Percentiles rank a stretch among this genome's conserved stretches.
These are phyloP conservation scores for Gasterosteus nipponicus DNA, from an alignment of 2,113 vertebrate genomes.

Conservation along the genomic window DNA sequence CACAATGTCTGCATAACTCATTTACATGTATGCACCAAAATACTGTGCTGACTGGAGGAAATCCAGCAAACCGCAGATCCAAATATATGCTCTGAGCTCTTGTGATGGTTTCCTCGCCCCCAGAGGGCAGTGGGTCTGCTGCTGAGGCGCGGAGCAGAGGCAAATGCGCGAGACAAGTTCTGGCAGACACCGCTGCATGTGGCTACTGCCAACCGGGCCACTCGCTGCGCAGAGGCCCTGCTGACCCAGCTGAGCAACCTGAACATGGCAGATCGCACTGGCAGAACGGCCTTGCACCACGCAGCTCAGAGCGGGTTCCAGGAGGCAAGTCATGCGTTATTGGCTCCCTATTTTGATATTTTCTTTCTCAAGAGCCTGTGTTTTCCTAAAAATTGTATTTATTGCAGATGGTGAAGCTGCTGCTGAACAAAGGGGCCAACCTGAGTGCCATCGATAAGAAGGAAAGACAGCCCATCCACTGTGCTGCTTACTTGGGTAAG, in stretches of 20 bases:
- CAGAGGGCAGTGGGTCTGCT: conserved; percentile 93
- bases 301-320: conserved; percentile 93
- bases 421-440: conserved; percentile 94
- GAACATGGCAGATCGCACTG: conserved; percentile 91
- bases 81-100: conserved; percentile 14
- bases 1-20: background rate
- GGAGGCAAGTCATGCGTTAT: conserved; percentile 80
- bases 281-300: conserved; percentile 94
- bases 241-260: conserved; percentile 89
- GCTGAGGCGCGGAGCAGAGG: conserved; percentile 91
- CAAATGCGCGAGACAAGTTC: conserved; percentile 93
- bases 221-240: conserved; percentile 92
- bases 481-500: conserved; percentile 93
- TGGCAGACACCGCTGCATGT: conserved; percentile 97
- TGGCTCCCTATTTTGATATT: background rate
- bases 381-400: background rate
- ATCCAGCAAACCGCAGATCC: conserved; percentile 13
- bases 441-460: conserved; percentile 94
- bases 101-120: conserved; percentile 6
- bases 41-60: conserved; percentile 16
- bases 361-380: background rate
- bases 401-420: conserved; percentile 91
- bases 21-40: conserved; percentile 8
- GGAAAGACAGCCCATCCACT: conserved; percentile 94
- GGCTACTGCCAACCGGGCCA: conserved; percentile 92